These are phyloP conservation scores for Lasioglossum vierecki DNA, from an alignment of 2,888 invertebrate genomes.

Conservation along the genomic window DNA sequence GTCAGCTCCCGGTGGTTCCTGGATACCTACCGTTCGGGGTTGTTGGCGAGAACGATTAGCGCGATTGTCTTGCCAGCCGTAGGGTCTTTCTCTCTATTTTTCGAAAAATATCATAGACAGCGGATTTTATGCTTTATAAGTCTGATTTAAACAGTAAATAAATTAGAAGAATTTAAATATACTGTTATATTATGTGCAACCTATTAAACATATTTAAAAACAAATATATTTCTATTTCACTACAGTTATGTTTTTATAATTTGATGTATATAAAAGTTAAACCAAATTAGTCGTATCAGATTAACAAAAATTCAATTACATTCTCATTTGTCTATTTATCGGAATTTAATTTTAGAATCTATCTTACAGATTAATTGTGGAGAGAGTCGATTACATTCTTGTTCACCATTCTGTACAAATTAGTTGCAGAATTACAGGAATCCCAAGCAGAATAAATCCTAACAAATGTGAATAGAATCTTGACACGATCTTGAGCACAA, in stretches of 20 bases:
- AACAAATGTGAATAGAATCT: background rate
- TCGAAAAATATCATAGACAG: no score
- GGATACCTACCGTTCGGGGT: background rate
- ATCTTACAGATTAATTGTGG: no score
- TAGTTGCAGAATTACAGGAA: background rate
- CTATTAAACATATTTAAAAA: no score
- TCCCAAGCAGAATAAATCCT: background rate
- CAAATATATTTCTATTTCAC: no score
- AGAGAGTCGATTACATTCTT: background rate
- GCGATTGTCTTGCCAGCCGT: background rate
- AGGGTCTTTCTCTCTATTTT: background rate
- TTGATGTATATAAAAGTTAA: no score
- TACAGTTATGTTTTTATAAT: no score
- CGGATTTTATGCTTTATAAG: no score
- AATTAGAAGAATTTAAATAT: no score
- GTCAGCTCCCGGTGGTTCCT: background rate
- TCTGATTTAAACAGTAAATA: no score
- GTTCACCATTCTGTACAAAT: background rate
- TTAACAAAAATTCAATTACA: background rate
- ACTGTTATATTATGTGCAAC: no score
- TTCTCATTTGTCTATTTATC: background rate
- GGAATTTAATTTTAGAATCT: no score
- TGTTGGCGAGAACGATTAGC: conserved; percentile 7
- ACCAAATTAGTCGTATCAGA: no score
- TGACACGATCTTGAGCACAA: background rate